Conservation (phyloP, 2,888 invertebrate species). For the Polydrusus tereticollis region DNA sequence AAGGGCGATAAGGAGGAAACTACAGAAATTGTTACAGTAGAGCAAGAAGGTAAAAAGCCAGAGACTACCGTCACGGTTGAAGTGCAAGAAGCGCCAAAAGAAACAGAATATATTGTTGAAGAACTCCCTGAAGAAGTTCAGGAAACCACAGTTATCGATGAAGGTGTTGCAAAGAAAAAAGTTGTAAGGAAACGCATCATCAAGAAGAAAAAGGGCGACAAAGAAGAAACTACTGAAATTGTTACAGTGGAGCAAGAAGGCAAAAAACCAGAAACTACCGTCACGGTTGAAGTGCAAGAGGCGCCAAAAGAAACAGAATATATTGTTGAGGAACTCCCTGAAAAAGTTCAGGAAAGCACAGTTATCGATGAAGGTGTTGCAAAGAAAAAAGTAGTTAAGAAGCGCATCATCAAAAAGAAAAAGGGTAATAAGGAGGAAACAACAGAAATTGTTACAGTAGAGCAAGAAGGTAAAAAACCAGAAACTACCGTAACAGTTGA, state of each 20-base stretch:
- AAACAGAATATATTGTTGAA: conserved; percentile 62
- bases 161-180: conserved; percentile 55
- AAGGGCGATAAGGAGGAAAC: conserved; percentile 64
- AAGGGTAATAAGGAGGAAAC: conserved; percentile 60
- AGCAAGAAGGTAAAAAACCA: conserved; percentile 67
- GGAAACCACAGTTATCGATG: conserved; percentile 53
- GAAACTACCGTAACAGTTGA: conserved; percentile 65
- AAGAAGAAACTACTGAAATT: conserved; percentile 62
- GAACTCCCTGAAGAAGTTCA: conserved; percentile 56
- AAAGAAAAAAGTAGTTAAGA: conserved; percentile 55
- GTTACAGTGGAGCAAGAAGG: conserved; percentile 57
- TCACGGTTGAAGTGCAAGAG: conserved; percentile 48
- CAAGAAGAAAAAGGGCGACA: conserved; percentile 65
- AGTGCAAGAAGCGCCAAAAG: conserved; percentile 55
- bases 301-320: conserved; percentile 55
- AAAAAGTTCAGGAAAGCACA: conserved; percentile 60
- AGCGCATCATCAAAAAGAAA: conserved; percentile 68
- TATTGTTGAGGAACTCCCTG: conserved; percentile 62
- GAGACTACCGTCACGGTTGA: conserved; percentile 63
- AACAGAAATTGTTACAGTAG: conserved; percentile 67
- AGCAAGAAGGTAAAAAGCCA: conserved; percentile 67
- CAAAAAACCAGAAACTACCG: conserved; percentile 49
- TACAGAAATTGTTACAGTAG: conserved; percentile 63
- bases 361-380: conserved; percentile 64
- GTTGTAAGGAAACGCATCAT: conserved; percentile 64